phyloP scores from a whole-genome alignment of 2,113 vertebrate species.

The Marcusenius ussheri region DNA sequence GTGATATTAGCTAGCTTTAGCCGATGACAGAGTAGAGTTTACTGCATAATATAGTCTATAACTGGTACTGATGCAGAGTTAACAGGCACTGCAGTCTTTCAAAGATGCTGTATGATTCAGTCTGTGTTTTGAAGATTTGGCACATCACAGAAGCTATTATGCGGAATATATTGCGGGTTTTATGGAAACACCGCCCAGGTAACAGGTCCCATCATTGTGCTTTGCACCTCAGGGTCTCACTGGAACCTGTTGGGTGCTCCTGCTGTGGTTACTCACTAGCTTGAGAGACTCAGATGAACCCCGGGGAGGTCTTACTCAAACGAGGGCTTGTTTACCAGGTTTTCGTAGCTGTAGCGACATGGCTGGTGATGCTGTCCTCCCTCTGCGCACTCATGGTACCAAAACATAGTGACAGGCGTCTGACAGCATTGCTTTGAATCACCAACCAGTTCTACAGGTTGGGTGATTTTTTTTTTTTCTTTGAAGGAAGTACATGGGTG shows the following conservation, averaged over 20 bases:
- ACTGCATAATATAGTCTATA: neutral
- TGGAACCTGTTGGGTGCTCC: neutral
- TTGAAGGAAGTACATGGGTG: neutral
- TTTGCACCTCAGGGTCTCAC: neutral
- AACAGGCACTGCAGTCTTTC: neutral
- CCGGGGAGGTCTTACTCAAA: neutral
- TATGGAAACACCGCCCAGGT: neutral
- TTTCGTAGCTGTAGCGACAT: neutral
- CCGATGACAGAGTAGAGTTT: neutral
- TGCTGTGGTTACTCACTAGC: neutral
- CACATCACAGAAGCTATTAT: neutral
- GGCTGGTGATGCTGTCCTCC: neutral
- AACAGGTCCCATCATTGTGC: neutral
- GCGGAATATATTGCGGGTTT: neutral
- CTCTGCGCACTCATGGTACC: neutral
- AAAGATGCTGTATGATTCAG: neutral
- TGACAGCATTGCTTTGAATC: neutral
- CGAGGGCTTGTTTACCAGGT: neutral
- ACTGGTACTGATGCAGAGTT: neutral
- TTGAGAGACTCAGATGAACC: neutral
- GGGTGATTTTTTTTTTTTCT: neutral
- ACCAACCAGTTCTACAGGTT: conserved; percentile 5
- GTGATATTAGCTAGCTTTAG: neutral
- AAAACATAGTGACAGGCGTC: neutral
- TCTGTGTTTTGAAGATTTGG: neutral